phyloP scores from a whole-genome alignment of 2,888 invertebrate species.

The Antitype chi region DNA sequence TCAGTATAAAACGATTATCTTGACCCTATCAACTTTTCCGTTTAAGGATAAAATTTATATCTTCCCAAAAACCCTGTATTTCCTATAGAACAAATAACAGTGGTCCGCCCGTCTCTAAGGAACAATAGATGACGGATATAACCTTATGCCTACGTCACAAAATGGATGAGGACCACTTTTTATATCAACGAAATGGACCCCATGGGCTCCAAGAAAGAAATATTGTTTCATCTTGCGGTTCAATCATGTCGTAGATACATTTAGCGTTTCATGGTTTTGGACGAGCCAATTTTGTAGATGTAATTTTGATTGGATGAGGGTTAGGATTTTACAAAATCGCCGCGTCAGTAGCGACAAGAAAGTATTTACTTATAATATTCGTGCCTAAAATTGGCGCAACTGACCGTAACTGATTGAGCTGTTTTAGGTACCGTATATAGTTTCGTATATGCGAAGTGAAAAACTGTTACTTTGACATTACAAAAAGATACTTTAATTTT shows the following conservation, averaged over 20 bases:
- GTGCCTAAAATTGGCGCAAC: neutral
- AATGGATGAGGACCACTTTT: slow-evolving; percentile 53
- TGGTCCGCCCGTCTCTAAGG: slow-evolving; percentile 42
- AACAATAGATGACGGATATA: slow-evolving; percentile 34
- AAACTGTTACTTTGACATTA: too few species aligned
- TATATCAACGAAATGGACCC: slow-evolving; percentile 38
- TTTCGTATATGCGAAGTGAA: too few species aligned
- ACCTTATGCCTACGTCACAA: slow-evolving; percentile 29
- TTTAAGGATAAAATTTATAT: neutral
- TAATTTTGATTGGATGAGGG: slow-evolving; percentile 19
- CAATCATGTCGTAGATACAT: slow-evolving; percentile 39
- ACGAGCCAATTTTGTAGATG: slow-evolving; percentile 14
- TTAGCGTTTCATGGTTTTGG: slow-evolving; percentile 6
- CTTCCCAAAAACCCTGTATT: slow-evolving; percentile 8
- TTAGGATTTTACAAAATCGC: neutral
- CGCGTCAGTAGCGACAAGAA: neutral
- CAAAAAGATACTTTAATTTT: too few species aligned
- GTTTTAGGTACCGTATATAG: too few species aligned
- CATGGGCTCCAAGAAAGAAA: slow-evolving; percentile 31
- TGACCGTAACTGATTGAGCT: neutral
- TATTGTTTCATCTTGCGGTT: slow-evolving; percentile 55
- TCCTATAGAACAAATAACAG: slow-evolving; percentile 25
- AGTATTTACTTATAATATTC: neutral
- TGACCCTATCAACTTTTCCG: neutral
- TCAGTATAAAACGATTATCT: neutral